phyloP scores from a whole-genome alignment of 1,140 invertebrate genomes.

The Nasonia giraulti region DNA sequence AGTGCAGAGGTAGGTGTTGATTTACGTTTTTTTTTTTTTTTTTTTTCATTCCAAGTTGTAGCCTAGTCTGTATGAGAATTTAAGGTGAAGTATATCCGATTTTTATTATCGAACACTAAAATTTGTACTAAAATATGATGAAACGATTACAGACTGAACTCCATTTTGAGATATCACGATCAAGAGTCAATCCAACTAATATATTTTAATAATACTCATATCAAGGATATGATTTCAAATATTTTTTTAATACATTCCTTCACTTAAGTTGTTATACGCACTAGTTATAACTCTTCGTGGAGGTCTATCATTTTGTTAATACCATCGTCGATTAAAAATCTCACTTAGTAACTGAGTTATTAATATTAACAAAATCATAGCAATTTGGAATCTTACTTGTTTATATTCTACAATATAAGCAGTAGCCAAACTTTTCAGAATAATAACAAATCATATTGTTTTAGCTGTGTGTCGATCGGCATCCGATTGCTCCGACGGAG shows the following conservation, averaged over 20 bases:
- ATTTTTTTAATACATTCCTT: background rate
- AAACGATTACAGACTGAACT: background rate
- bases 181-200: background rate
- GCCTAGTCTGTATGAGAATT: slow-evolving; percentile 27
- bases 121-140: background rate
- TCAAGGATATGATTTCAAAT: background rate
- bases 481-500: slow-evolving; percentile 86
- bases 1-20: slow-evolving; percentile 80
- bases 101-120: slow-evolving; percentile 14
- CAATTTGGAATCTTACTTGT: background rate
- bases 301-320: slow-evolving; percentile 41
- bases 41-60: background rate
- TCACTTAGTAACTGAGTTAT: background rate
- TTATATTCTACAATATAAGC: background rate
- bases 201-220: background rate
- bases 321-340: background rate
- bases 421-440: background rate
- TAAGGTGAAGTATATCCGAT: slow-evolving; percentile 28
- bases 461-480: slow-evolving; percentile 85
- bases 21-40: background rate
- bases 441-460: slow-evolving; percentile 40
- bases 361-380: slow-evolving; percentile 42
- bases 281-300: slow-evolving; percentile 11
- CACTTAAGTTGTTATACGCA: slow-evolving; percentile 29
- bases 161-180: background rate